Evolutionary conservation across 2,113 vertebrate species (phyloP).

Genomic region (Astatoreochromis straeleni): DNA sequence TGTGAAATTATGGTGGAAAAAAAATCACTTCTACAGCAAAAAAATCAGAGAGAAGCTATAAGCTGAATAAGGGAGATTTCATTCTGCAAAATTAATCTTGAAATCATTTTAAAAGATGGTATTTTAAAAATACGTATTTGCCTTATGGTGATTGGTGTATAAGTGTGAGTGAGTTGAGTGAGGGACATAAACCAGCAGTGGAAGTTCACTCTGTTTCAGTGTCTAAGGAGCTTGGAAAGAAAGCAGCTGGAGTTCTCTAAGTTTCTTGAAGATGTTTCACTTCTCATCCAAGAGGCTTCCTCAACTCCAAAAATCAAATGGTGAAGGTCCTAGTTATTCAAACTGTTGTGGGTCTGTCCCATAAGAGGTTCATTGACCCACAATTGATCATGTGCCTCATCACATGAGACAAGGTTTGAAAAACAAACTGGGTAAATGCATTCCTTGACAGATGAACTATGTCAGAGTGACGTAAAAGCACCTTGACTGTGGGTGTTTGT

Average conservation of each 20-base stretch:
- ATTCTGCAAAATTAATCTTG: too few relatives aligned
- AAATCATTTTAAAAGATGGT: too few relatives aligned
- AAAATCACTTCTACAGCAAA: too few relatives aligned
- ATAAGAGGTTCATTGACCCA: rapidly evolving
- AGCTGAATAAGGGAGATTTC: too few relatives aligned
- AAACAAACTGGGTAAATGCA: neutral
- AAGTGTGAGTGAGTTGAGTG: neutral
- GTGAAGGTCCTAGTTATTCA: neutral
- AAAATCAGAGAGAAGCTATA: too few relatives aligned
- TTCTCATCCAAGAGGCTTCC: neutral
- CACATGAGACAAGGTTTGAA: rapidly evolving
- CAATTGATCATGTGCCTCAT: neutral
- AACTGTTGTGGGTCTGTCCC: neutral
- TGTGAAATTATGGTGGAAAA: neutral
- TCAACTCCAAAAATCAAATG: neutral
- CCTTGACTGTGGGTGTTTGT: rapidly evolving
- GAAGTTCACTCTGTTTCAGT: neutral
- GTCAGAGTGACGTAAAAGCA: neutral
- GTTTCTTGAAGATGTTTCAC: neutral
- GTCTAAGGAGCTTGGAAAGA: neutral
- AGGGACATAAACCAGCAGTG: neutral
- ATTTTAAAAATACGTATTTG: rapidly evolving
- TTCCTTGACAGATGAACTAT: rapidly evolving
- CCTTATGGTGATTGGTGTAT: rapidly evolving
- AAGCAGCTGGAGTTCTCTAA: neutral